Base-by-base conservation (phyloP, 2,797 vertebrate species). In the Erethizon dorsatum region DNA sequence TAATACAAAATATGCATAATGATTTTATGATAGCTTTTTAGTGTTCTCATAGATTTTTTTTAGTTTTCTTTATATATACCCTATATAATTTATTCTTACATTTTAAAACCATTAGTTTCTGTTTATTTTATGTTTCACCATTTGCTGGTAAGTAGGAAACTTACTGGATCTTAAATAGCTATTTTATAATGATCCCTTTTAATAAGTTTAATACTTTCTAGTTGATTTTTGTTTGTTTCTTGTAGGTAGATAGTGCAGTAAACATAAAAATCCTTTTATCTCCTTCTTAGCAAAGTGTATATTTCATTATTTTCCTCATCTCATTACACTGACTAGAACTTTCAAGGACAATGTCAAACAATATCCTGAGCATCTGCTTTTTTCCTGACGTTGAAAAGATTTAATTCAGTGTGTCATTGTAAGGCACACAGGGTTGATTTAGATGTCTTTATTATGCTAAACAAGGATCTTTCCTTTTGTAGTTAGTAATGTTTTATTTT, bases 401-500 rank as follows among this genome's bases (percentile, higher is more conserved):
- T 96, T 94, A 88, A 97, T 96, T 92, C 77, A 85, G 1, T 89
- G 20, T 94, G 83, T 82, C 83, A 92, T 89, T 90, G 61, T 71
- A 31, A 91, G 24, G 41, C 85, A 79, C 63, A 86, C 22, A 91
- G 56, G 41, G 31, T 88, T 79, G 18, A 90, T 22, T 33, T 50
- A 80, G 75, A 78, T 47, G 24, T 88, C 67, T 96, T 96, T 92
- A 84, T 90, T 92, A 84, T 90, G 56, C 91, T 95, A 90, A 94
- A 90, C 14, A 90, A 95, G 15, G 28, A 79, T 26, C n/a, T n/a
- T 87, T 94, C 61, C 31, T 96, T 91, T 90, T 85, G 57, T 93
- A 80, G 52, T 93, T 94, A 82, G 33, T 85, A 83, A 95, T 50
- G 6, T 47, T 91, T 97, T 63, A n/a, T 92, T 94, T 94, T 65